Percentiles rank a stretch among this genome's conserved stretches.
Evolutionary conservation across 2,113 vertebrate genomes (phyloP).

Genomic region (Argyrosomus japonicus): DNA sequence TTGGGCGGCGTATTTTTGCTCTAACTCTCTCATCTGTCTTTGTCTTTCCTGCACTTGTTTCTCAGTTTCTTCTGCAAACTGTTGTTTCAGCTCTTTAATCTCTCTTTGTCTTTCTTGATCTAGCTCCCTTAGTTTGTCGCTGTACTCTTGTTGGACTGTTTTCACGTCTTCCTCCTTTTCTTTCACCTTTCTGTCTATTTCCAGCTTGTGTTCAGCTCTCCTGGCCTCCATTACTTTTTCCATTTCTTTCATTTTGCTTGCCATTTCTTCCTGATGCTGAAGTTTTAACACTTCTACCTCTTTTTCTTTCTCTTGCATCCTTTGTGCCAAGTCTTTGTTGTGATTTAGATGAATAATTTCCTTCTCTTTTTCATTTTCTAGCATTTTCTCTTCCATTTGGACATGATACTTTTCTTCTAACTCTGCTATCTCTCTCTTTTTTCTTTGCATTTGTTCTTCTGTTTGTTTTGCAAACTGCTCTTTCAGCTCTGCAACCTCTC

Average conservation of each 20-base stretch:
- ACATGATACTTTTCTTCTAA: background rate
- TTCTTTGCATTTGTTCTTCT: constrained; percentile 19
- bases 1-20: background rate
- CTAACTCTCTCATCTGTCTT: constrained; percentile 33
- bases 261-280: constrained; percentile 43
- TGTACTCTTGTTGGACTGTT: background rate
- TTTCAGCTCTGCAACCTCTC: constrained; percentile 44
- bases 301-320: constrained; percentile 52
- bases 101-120: constrained; percentile 41
- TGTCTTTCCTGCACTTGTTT: constrained; percentile 37
- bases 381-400: constrained; percentile 6
- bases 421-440: constrained; percentile 42
- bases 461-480: constrained; percentile 44
- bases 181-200: constrained; percentile 21
- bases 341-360: constrained; percentile 17
- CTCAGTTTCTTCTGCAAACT: constrained; percentile 25
- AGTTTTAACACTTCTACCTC: constrained; percentile 32
- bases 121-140: background rate
- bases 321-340: constrained; percentile 11
- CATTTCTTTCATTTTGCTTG: constrained; percentile 19
- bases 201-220: constrained; percentile 9
- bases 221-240: constrained; percentile 17
- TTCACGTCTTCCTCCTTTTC: constrained; percentile 43
- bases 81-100: background rate
- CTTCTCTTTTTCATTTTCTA: constrained; percentile 57